These are phyloP conservation scores for Ictalurus furcatus DNA, from an alignment of 2,113 vertebrate species.

Conservation along the genomic window DNA sequence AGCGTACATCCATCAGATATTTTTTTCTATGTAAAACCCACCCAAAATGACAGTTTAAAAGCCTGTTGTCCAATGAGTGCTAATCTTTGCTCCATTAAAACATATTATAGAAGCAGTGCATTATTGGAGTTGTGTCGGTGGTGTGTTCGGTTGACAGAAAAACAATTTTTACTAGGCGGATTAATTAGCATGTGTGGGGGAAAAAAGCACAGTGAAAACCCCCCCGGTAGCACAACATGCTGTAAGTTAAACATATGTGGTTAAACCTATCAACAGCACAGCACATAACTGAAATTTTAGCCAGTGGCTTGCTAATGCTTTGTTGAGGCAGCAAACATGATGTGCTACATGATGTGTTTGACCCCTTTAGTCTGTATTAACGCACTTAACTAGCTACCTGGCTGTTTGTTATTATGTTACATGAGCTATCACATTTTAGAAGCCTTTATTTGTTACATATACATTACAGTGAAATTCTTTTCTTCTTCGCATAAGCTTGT, in stretches of 20 bases:
- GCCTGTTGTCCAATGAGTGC: background rate
- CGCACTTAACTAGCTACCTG: background rate
- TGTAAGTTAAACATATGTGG: background rate
- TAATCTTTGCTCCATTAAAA: background rate
- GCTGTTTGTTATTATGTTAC: background rate
- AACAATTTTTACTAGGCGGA: background rate
- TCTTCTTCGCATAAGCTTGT: too few species aligned
- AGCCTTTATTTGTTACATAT: too few species aligned
- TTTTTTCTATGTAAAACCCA: background rate
- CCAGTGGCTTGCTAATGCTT: background rate
- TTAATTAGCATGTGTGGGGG: background rate
- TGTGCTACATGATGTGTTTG: background rate
- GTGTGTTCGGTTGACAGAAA: background rate
- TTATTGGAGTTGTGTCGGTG: background rate
- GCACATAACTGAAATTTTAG: background rate
- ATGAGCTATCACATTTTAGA: background rate
- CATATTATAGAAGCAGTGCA: background rate
- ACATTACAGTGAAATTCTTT: too few species aligned
- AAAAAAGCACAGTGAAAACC: background rate
- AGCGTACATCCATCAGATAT: background rate
- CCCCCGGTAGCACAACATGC: background rate
- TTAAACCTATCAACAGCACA: background rate
- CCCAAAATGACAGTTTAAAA: background rate
- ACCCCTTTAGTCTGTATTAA: background rate
- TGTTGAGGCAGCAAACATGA: background rate